Evolutionary conservation across 2,888 invertebrate species (phyloP), one percentile per base, ranked within the genome.

Genomic region (Autographa gamma): DNA sequence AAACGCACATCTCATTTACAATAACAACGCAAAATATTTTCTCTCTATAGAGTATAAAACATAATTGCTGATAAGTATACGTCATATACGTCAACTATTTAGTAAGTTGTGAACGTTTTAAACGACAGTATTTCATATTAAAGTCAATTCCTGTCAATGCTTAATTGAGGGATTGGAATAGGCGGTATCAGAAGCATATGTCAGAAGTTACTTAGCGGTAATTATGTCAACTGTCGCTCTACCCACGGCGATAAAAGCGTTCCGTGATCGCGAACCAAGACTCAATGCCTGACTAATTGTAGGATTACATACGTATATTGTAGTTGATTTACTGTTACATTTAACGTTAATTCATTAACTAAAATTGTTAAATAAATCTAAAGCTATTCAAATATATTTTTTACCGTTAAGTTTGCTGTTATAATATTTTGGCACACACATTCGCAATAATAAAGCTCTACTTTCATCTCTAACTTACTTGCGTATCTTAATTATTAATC

Each of bases 241-340:
- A 73, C 63, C 63, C 69, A 31, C 66, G 52, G 60, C 66, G 76
- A 68, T 81, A 77, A 81, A 81, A 76, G 76, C 77, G 64, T 79
- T 81, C 68, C 71, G 68, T 76, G 74, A 79, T 81, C 77, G 62
- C 56, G 48, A 72, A 67, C 66, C 56, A 71, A 70, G 79, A 63
- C 78, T 66, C 76, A 69, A 60, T 56, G 61, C 41, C 60, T 60
- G 58, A 66, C 73, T 81, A 81, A 79, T 76, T 76, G 74, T 76
- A 73, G 71, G 69, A 81, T 81, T 79, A 66, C 63, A 79, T 71
- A 63, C 74, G 72, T 73, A 76, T 81, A 79, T 69, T 74, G 73
- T 62, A 74, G 73, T 81, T 76, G 81, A 81, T 76, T 79, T 69
- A 66, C 62, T 63, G n/a, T 48, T 6, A 48, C 48, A 48, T n/a